phyloP scores from a whole-genome alignment of 1,140 invertebrate genomes.

The Leptonema lineaticorne region DNA sequence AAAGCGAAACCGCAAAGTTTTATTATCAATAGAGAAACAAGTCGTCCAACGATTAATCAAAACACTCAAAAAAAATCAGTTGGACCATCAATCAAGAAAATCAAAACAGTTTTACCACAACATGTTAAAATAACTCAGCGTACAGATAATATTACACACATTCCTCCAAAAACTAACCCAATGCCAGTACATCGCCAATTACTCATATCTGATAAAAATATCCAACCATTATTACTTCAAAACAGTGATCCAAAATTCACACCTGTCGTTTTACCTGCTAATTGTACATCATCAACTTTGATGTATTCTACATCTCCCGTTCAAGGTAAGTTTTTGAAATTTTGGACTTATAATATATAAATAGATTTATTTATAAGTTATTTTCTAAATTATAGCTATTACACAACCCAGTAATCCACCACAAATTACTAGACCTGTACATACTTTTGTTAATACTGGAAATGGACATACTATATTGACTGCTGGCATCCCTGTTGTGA shows the following conservation, averaged over 20 bases:
- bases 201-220: conserved; percentile 45
- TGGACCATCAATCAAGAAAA: conserved; percentile 25
- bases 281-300: conserved; percentile 49
- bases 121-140: conserved; percentile 16
- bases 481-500: conserved; percentile 62
- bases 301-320: conserved; percentile 60
- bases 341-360: not conserved
- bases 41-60: not conserved
- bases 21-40: not conserved
- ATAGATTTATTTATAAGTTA: conserved; percentile 5
- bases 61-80: not conserved
- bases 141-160: not conserved
- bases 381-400: conserved; percentile 43
- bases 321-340: conserved; percentile 45
- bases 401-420: conserved; percentile 45
- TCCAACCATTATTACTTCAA: conserved; percentile 52
- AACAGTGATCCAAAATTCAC: conserved; percentile 51
- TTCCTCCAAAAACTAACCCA: not conserved
- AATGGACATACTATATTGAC: conserved; percentile 64
- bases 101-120: conserved; percentile 22
- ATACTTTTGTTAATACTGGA: conserved; percentile 64
- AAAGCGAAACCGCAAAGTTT: conserved; percentile 13
- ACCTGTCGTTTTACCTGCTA: conserved; percentile 52
- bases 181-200: conserved; percentile 25
- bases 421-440: conserved; percentile 58